phyloP scores from a whole-genome alignment of 2,113 vertebrate species.

The Eclectus roratus region DNA sequence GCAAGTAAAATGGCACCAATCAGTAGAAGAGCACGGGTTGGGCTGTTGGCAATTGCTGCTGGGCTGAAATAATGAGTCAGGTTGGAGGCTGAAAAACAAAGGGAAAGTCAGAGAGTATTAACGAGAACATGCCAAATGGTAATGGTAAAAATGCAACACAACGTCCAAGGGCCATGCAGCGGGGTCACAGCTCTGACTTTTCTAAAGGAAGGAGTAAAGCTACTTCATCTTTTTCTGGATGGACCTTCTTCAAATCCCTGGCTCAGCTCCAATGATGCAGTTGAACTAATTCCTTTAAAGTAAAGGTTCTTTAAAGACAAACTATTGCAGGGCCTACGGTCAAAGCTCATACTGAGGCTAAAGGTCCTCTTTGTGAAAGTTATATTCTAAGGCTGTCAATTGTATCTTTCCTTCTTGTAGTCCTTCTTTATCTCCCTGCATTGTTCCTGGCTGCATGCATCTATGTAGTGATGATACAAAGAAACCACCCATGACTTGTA shows the following conservation, averaged over 20 bases:
- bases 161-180: background rate
- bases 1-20: conserved; percentile 84
- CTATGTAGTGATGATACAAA: background rate
- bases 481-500: background rate
- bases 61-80: conserved; percentile 92
- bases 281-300: background rate
- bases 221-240: background rate
- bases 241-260: background rate
- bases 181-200: background rate
- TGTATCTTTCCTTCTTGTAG: background rate
- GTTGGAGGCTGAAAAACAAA: conserved; percentile 84
- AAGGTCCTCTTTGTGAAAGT: background rate
- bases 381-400: background rate
- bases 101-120: background rate
- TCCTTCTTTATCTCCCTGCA: background rate
- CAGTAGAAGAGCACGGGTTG: conserved; percentile 83
- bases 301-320: background rate
- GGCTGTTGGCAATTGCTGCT: conserved; percentile 78
- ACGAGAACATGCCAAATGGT: rapidly evolving
- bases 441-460: background rate
- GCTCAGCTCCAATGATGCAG: background rate
- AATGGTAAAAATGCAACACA: background rate
- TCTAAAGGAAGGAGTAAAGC: background rate
- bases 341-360: background rate
- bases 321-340: background rate